A percentile compares a stretch with the other conserved stretches of the same genome.
Evolutionary conservation across 2,113 vertebrate species (phyloP).

Genomic region (Globicephala melas): DNA sequence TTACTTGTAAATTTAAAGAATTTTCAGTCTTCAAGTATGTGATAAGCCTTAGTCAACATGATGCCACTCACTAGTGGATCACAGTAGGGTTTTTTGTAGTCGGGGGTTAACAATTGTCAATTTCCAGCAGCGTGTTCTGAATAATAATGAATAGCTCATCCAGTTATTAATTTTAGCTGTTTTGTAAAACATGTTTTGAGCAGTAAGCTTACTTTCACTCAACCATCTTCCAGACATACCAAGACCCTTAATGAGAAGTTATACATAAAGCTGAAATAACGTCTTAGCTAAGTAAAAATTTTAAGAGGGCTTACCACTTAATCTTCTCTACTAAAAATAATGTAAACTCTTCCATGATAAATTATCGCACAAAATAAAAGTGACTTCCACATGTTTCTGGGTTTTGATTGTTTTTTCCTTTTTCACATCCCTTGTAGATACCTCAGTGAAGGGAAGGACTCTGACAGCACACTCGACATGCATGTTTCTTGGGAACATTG

Average conservation of each 20-base stretch:
- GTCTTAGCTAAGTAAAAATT: conserved; percentile 40
- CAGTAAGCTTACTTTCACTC: conserved; percentile 43
- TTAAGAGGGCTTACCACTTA: neutral
- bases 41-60: conserved; percentile 38
- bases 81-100: conserved; percentile 29
- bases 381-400: neutral
- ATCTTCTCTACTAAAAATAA: neutral
- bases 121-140: conserved; percentile 61
- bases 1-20: conserved; percentile 45
- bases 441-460: neutral
- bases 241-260: neutral
- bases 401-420: neutral
- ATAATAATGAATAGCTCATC: conserved; percentile 61
- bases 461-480: neutral
- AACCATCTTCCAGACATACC: conserved; percentile 42
- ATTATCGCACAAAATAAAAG: conserved; percentile 8
- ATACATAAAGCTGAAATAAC: conserved; percentile 42
- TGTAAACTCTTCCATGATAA: conserved; percentile 19
- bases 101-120: conserved; percentile 52
- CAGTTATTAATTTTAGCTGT: conserved; percentile 70
- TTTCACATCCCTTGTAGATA: neutral
- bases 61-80: conserved; percentile 30
- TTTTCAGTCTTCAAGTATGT: conserved; percentile 16
- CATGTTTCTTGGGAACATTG: conserved; percentile 5
- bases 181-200: conserved; percentile 65